Conservation (phyloP, 2,797 vertebrate genomes). For the Etheostoma nigrum region DNA sequence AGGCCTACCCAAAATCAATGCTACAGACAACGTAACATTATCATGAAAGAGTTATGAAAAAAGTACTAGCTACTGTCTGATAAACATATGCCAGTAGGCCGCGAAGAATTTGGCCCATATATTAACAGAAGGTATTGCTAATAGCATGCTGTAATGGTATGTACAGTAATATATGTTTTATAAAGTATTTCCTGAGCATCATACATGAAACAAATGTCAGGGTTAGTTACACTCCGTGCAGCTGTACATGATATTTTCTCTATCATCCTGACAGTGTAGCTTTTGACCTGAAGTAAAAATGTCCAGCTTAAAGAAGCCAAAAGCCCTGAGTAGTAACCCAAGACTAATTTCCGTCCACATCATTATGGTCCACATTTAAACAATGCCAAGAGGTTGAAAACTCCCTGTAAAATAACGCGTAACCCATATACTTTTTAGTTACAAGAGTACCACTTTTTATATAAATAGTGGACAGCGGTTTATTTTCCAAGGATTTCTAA, state of each 20-base stretch:
- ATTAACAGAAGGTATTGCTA: background rate
- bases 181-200: background rate
- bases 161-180: background rate
- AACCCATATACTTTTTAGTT: too few relatives aligned
- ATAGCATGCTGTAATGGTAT: background rate
- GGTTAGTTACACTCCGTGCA: background rate
- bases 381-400: background rate
- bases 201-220: background rate
- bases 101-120: too few relatives aligned
- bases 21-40: background rate
- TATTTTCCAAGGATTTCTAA: background rate
- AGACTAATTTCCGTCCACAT: background rate
- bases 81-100: background rate
- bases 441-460: too few relatives aligned
- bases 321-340: background rate
- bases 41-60: background rate
- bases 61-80: background rate
- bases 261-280: background rate
- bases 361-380: background rate
- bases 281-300: background rate
- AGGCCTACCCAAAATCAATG: conserved; percentile 37
- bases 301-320: background rate
- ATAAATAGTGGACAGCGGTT: too few relatives aligned
- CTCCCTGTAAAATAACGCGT: background rate
- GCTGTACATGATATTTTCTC: background rate